Evolutionary conservation across 2,888 invertebrate species (phyloP), one percentile per base, ranked within the genome.

Genomic region (Rotaria sp.): DNA sequence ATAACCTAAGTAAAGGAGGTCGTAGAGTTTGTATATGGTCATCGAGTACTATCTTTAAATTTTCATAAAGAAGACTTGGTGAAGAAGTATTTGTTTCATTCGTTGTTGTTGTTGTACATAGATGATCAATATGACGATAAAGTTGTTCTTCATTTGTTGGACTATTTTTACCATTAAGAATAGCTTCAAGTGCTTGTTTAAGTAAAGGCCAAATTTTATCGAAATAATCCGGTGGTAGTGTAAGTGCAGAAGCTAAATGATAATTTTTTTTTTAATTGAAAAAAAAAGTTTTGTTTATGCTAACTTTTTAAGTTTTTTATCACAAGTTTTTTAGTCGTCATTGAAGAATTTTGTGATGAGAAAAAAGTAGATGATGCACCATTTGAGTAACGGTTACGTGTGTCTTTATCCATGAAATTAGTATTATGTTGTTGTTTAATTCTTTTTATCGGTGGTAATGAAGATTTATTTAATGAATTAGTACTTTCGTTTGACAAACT

Each of bases 241-340:
- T 21, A 8, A 35, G 35, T 21, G 18, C 4, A 5, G 67, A 35
- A 35, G 7, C 67, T 67, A 67, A 8, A n/a, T n/a, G n/a, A n/a
- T n/a, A n/a, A n/a, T n/a, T n/a, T n/a, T n/a, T n/a, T n/a, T n/a
- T n/a, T n/a, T n/a, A n/a, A n/a, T n/a, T n/a, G n/a, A n/a, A n/a
- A n/a, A n/a, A n/a, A n/a, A n/a, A n/a, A n/a, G n/a, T 18, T 21
- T 4, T 67, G 2, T 15, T 30, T n/a, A 7, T 48, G 74, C 87
- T 87, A 88, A 96, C 96, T 95, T 94, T 95, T 96, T 90, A 96
- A 95, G 92, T 97, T 97, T 92, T 97, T 97, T 90, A 97, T 97
- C 89, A 96, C 94, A 89, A 97, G 93, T 92, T 97, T 97, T 92
- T 96, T 96, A 87, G 96, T 94, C 87, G 95, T 38, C 21, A 38